These are phyloP conservation scores for Melinaea menophilus DNA, from an alignment of 2,888 invertebrate genomes.

Conservation along the genomic window DNA sequence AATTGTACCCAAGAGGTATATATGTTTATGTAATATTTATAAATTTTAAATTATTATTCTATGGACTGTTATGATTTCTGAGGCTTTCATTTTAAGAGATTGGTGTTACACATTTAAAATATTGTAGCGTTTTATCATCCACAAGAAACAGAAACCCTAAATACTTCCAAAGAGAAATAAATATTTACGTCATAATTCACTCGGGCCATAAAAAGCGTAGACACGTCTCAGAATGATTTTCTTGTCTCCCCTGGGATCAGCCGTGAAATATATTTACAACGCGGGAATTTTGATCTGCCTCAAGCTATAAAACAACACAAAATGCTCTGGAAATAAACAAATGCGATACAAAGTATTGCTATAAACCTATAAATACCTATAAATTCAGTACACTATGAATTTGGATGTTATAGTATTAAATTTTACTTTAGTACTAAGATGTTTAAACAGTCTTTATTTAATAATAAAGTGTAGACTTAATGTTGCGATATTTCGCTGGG, in stretches of 20 bases:
- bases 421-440: background rate
- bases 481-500: background rate
- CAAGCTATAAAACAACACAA: conserved; percentile 19
- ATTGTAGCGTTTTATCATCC: conserved; percentile 7
- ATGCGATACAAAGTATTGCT: conserved; percentile 19
- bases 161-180: conserved; percentile 63
- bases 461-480: too few relatives aligned
- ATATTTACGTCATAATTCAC: conserved; percentile 72
- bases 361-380: conserved; percentile 3
- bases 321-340: conserved; percentile 17
- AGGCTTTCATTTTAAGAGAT: too few relatives aligned
- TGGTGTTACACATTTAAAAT: background rate
- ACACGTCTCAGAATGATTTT: conserved; percentile 27
- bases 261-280: conserved; percentile 23
- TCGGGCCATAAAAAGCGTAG: conserved; percentile 66
- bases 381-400: conserved; percentile 4
- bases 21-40: too few relatives aligned
- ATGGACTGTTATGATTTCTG: too few relatives aligned
- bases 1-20: too few relatives aligned
- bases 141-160: conserved; percentile 10
- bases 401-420: conserved; percentile 2
- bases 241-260: conserved; percentile 19
- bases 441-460: too few relatives aligned
- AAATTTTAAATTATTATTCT: too few relatives aligned
- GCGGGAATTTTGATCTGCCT: conserved; percentile 20